Evolutionary conservation across 1,140 invertebrate species (phyloP).

Genomic region (Lordiphosa mommai): DNA sequence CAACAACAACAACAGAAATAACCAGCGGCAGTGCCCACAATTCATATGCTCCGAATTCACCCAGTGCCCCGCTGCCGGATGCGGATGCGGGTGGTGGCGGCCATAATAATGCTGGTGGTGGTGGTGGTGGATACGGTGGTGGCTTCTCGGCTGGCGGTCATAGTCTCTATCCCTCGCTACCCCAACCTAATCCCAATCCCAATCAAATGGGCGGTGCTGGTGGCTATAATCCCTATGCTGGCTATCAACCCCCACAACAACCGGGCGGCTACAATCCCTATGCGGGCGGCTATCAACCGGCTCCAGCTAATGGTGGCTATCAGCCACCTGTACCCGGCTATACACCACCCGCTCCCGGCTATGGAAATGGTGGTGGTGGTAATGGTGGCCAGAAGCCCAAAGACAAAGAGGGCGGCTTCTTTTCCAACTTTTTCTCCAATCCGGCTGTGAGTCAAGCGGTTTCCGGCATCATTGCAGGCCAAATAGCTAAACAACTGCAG

Average conservation of each 20-base stretch:
- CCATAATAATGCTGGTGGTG: constrained; percentile 36
- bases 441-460: constrained; percentile 77
- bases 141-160: constrained; percentile 77
- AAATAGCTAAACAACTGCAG: constrained; percentile 70
- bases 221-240: constrained; percentile 51
- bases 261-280: constrained; percentile 25
- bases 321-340: constrained; percentile 50
- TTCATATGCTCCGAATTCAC: constrained; percentile 61
- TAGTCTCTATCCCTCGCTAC: constrained; percentile 70
- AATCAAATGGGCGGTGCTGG: constrained; percentile 21
- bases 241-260: constrained; percentile 22
- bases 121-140: constrained; percentile 62
- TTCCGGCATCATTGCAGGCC: constrained; percentile 74
- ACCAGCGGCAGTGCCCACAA: constrained; percentile 61
- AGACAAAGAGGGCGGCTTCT: constrained; percentile 75
- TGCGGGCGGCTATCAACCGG: constrained; percentile 42
- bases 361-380: constrained; percentile 46
- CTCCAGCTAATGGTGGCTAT: constrained; percentile 32
- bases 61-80: constrained; percentile 63
- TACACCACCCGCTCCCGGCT: constrained; percentile 56
- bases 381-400: constrained; percentile 57
- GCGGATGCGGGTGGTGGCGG: constrained; percentile 30
- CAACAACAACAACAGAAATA: constrained; percentile 26
- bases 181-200: constrained; percentile 35
- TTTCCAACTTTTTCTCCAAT: constrained; percentile 75